Percentiles rank a stretch among this genome's conserved stretches.
Evolutionary conservation across 1,140 invertebrate species (phyloP).

Genomic region (Dendrolimus kikuchii): DNA sequence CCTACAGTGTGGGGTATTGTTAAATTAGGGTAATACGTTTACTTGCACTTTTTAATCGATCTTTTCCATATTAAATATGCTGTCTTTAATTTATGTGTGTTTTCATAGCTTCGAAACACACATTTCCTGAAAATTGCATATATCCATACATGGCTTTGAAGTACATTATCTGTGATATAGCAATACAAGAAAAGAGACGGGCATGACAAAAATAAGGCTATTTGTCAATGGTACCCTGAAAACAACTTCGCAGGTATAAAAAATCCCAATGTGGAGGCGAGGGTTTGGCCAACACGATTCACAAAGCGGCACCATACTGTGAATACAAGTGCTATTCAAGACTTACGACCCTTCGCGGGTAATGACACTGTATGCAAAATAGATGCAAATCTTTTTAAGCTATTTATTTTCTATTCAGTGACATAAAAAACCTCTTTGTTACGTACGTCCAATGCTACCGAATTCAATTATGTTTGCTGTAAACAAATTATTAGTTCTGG

Average conservation of each 20-base stretch:
- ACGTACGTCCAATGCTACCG: slow-evolving; percentile 33
- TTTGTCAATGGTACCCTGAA: neutral
- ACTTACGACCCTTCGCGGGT: neutral
- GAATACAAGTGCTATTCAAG: slow-evolving; percentile 41
- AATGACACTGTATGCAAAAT: slow-evolving; percentile 55
- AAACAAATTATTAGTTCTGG: slow-evolving; percentile 27
- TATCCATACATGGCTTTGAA: too few species aligned
- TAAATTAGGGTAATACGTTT: too few species aligned
- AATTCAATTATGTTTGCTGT: slow-evolving; percentile 37
- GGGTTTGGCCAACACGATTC: slow-evolving; percentile 15
- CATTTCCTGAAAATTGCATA: too few species aligned
- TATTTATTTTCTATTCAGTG: slow-evolving; percentile 22
- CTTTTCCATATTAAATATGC: too few species aligned
- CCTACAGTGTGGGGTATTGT: too few species aligned
- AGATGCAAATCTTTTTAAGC: slow-evolving; percentile 53
- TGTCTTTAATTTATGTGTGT: too few species aligned
- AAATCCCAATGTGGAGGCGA: slow-evolving; percentile 24
- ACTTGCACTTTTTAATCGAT: too few species aligned
- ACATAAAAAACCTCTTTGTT: slow-evolving; percentile 34
- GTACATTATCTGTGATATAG: too few species aligned
- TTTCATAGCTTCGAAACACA: too few species aligned
- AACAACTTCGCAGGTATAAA: slow-evolving; percentile 58
- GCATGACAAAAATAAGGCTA: too few species aligned
- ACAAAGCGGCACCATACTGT: slow-evolving; percentile 16
- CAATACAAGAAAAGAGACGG: too few species aligned